A percentile compares a stretch with the other conserved stretches of the same genome.
Evolutionary conservation across 2,113 vertebrate species (phyloP).

Genomic region (Leptobrachium leishanense): DNA sequence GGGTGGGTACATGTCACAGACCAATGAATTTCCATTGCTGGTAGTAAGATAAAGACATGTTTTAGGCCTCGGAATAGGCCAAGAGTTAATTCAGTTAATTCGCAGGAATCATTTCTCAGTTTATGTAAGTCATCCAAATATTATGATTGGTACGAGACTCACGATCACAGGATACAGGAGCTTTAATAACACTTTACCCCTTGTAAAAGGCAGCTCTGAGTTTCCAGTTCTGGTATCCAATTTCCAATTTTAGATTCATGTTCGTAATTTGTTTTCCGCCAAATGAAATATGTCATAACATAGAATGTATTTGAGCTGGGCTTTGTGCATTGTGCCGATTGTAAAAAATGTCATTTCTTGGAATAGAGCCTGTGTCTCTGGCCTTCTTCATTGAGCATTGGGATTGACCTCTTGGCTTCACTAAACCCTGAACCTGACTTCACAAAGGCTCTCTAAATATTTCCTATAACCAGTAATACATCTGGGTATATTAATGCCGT

Average conservation of each 20-base stretch:
- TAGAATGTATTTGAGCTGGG: neutral
- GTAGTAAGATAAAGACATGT: neutral
- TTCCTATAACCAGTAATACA: conserved; percentile 34
- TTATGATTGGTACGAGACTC: neutral
- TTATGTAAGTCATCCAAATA: neutral
- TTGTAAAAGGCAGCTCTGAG: neutral
- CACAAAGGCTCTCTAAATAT: conserved; percentile 21
- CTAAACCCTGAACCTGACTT: conserved; percentile 10
- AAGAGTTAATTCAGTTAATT: neutral
- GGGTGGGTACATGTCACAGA: neutral
- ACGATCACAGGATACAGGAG: neutral
- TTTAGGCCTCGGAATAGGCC: neutral
- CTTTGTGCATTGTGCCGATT: neutral
- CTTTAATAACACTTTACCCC: neutral
- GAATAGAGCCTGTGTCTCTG: conserved; percentile 13
- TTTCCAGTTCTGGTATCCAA: neutral
- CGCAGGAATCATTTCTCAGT: neutral
- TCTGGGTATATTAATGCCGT: conserved; percentile 8
- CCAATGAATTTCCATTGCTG: neutral
- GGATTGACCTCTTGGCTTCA: conserved; percentile 18
- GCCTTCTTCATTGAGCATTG: conserved; percentile 12
- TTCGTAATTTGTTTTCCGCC: neutral
- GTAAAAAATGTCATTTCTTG: conserved; percentile 26
- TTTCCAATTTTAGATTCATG: neutral
- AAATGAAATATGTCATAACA: neutral